Evolutionary conservation across 64 coral and sea anemone species (phyloP), one percentile per base, ranked within the genome.

Genomic region (Actinia equina): DNA sequence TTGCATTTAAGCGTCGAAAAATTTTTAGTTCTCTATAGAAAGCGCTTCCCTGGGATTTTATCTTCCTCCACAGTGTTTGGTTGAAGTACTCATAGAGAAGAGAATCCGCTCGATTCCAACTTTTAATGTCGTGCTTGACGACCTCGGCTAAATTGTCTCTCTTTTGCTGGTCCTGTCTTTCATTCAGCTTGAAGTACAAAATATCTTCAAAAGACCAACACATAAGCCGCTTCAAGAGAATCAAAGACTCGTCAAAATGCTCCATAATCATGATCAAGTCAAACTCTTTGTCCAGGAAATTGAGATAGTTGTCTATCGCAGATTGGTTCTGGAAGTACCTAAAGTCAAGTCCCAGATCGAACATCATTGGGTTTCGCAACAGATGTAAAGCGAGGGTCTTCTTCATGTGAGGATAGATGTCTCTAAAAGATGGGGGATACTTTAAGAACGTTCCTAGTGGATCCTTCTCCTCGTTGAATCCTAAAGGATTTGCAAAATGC

Each of bases 201-300:
- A 97, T 97, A 49, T 97, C 94, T 53, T 93, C 89, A 37, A 87
- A 81, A 0, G 91, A 85, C 94, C 94, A 97, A 84, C 94, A 97
- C 43, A 97, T 74, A 4, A 88, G 52, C 15, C 78, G 84, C 56
- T 90, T 97, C 13, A 97, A 54, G 2, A 97, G 94, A 18, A 97
- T 56, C 27, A 97, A 37, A 12, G 94, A 97, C 64, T 97, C 94
- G 67, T 97, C 94, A 43, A 97, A 97, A 71, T 97, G 44, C 44
- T 97, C 94, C 88, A 97, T 88, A 37, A 97, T 97, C 94, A 97
- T 97, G 0, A 97, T 85, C 12, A 97, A 41, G 30, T 93, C 88
- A 43, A 88, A 97, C 86, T 97, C 94, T 15, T 85, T 27, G 18
- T 93, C 86, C 13, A 97, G 77, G 43, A 89, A 93, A 45, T 93